These are phyloP conservation scores for Crotalus horridus DNA, from an alignment of 2,113 vertebrate genomes.

Conservation along the genomic window DNA sequence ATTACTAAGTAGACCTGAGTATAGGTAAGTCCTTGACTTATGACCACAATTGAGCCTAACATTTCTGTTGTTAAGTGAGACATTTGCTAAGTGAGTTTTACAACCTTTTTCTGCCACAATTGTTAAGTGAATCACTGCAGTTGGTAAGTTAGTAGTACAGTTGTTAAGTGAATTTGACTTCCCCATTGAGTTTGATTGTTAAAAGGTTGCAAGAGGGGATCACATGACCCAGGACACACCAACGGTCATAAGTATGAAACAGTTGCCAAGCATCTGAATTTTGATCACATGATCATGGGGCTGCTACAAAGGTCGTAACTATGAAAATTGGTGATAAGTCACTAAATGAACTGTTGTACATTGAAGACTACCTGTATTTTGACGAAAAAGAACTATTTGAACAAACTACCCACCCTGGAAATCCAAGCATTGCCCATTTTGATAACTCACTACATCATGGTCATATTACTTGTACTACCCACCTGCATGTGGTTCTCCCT, in stretches of 20 bases:
- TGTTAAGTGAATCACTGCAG: not conserved
- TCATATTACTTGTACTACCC: not conserved
- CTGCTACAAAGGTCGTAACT: not conserved
- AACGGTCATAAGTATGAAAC: not conserved
- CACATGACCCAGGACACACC: not conserved
- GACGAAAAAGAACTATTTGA: not conserved
- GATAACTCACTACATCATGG: not conserved
- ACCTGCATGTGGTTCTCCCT: not conserved
- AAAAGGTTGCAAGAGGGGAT: not conserved
- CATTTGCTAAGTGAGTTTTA: not conserved
- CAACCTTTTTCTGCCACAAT: not conserved
- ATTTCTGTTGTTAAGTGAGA: not conserved
- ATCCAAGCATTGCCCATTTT: not conserved
- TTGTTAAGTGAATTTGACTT: not conserved
- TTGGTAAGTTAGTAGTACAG: not conserved
- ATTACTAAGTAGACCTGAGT: not conserved
- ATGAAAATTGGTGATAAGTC: not conserved
- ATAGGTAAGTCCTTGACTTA: not conserved
- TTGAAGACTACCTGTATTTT: not conserved
- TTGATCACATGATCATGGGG: not conserved
- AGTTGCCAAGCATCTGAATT: not conserved
- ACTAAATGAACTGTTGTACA: not conserved
- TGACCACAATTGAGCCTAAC: not conserved
- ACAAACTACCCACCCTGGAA: not conserved
- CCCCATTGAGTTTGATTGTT: not conserved